Conservation (phyloP, 2,797 vertebrate genomes). For the Melanotaenia boesemani region DNA sequence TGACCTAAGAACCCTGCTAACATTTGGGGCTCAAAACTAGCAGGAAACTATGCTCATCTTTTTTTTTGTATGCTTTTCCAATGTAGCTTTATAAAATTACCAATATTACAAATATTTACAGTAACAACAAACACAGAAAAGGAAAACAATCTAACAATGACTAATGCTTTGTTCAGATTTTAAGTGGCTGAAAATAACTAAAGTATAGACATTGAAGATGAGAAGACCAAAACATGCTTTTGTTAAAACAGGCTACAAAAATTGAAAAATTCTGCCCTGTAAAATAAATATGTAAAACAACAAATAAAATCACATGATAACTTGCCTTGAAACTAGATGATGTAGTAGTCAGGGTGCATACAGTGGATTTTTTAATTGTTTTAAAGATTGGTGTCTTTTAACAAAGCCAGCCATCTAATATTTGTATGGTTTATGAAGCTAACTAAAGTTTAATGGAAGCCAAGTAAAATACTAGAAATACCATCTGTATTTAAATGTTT, state of each 20-base stretch:
- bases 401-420: background rate
- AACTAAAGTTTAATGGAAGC: conserved; percentile 9
- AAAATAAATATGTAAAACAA: conserved; percentile 73
- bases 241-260: conserved; percentile 31
- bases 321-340: conserved; percentile 48
- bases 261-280: conserved; percentile 44
- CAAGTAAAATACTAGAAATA: conserved; percentile 32
- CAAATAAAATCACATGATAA: conserved; percentile 65
- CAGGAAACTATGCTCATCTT: conserved; percentile 66
- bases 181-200: conserved; percentile 46
- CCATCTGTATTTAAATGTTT: conserved; percentile 9
- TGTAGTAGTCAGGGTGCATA: conserved; percentile 13
- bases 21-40: conserved; percentile 59
- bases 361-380: conserved; percentile 26
- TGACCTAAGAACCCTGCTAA: conserved; percentile 62
- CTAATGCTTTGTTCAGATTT: conserved; percentile 48
- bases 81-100: conserved; percentile 78
- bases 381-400: conserved; percentile 1
- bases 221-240: conserved; percentile 44
- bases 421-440: background rate
- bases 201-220: conserved; percentile 22
- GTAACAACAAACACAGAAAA: conserved; percentile 64
- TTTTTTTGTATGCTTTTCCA: conserved; percentile 59
- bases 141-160: conserved; percentile 53
- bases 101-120: conserved; percentile 83